Percentiles rank a stretch among this genome's conserved stretches.
Evolutionary conservation across 2,113 vertebrate species (phyloP).

Genomic region (Muntiacus reevesi): DNA sequence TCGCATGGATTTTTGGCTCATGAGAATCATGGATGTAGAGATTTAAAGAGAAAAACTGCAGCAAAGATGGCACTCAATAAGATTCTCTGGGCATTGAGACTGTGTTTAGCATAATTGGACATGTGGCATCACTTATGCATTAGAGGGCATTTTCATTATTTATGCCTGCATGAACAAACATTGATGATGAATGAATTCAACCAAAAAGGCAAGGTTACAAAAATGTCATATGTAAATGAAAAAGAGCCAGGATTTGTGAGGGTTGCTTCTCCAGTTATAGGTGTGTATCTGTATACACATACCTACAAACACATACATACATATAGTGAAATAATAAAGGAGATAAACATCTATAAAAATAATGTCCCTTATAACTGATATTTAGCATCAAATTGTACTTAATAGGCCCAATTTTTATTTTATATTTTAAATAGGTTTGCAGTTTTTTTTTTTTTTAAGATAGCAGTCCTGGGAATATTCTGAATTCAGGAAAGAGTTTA

Average conservation of each 20-base stretch:
- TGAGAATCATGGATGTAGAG: not conserved
- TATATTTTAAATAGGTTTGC: constrained; percentile 14
- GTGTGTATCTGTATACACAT: not conserved
- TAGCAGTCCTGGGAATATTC: constrained; percentile 56
- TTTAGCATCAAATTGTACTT: not conserved
- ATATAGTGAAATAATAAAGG: not conserved
- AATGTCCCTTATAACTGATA: not conserved
- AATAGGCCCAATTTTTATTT: constrained; percentile 25
- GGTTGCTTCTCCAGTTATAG: not conserved
- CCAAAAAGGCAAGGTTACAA: constrained; percentile 41
- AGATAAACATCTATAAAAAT: not conserved
- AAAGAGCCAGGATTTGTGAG: not conserved
- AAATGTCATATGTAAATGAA: constrained; percentile 30
- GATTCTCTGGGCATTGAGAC: not conserved
- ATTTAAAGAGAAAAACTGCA: not conserved
- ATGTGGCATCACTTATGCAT: not conserved
- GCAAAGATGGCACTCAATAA: not conserved
- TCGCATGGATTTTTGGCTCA: not conserved
- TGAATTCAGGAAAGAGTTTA: constrained; percentile 61
- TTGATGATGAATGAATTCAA: not conserved
- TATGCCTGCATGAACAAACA: not conserved
- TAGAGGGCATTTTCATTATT: not conserved
- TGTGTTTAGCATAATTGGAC: not conserved
- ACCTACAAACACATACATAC: not conserved
- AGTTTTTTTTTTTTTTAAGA: not conserved